These are phyloP conservation scores for Mesorhabditis sp. DNA, from an alignment of 2,888 invertebrate species.

Conservation along the genomic window DNA sequence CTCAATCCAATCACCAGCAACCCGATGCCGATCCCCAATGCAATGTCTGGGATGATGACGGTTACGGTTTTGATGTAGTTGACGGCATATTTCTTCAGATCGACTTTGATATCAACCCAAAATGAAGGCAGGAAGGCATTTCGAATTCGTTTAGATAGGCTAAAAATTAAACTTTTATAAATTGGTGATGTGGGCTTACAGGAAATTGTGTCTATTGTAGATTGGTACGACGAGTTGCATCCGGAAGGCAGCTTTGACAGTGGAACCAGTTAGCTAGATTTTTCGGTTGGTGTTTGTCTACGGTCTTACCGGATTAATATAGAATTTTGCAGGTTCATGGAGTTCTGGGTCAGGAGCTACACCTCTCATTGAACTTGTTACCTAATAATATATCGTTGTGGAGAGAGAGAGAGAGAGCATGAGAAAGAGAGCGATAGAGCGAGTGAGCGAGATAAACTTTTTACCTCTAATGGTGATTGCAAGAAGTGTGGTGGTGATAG, in stretches of 20 bases:
- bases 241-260: conserved; percentile 37
- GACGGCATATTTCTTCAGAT: conserved; percentile 30
- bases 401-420: neutral
- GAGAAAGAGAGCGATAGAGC: neutral
- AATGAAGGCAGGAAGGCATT: conserved; percentile 34
- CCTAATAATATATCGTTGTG: neutral
- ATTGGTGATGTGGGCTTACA: conserved; percentile 8
- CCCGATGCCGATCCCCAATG: conserved; percentile 32
- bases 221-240: conserved; percentile 41
- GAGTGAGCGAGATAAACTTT: neutral
- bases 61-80: conserved; percentile 28
- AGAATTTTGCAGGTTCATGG: conserved; percentile 36
- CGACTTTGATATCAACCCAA: conserved; percentile 26
- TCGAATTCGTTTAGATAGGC: conserved; percentile 17
- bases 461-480: conserved; percentile 35
- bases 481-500: conserved; percentile 46
- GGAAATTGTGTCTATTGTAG: conserved; percentile 20
- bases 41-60: conserved; percentile 26
- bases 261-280: conserved; percentile 37
- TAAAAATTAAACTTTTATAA: conserved; percentile 14
- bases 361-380: conserved; percentile 25
- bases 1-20: conserved; percentile 12
- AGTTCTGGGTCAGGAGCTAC: conserved; percentile 23
- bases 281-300: neutral
- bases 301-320: conserved; percentile 35